Conservation (phyloP, 2,113 vertebrate genomes). For the Misgurnus anguillicaudatus region DNA sequence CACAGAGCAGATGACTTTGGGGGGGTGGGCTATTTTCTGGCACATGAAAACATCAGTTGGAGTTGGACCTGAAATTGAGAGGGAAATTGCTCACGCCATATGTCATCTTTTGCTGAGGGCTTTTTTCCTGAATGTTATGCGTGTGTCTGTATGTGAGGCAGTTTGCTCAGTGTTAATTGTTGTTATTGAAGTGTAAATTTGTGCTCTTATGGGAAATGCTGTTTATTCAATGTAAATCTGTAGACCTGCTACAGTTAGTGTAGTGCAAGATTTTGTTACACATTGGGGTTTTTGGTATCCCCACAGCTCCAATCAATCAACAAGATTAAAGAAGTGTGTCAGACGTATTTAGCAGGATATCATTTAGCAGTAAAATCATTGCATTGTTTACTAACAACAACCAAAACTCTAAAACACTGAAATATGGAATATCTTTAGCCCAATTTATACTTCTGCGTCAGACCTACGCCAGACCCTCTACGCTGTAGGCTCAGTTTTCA, state of each 20-base stretch:
- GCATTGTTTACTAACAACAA: no score
- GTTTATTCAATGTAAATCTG: slow-evolving; percentile 63
- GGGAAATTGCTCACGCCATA: slow-evolving; percentile 72
- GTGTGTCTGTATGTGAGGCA: slow-evolving; percentile 31
- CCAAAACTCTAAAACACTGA: no score
- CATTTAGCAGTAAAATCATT: no score
- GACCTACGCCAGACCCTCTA: no score
- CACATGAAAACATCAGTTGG: slow-evolving; percentile 66
- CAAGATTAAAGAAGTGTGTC: no score
- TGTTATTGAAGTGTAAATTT: slow-evolving; percentile 47
- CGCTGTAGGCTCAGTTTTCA: no score
- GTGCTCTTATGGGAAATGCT: slow-evolving; percentile 21
- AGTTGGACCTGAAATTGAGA: slow-evolving; percentile 74
- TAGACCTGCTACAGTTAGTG: background rate
- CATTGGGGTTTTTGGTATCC: no score
- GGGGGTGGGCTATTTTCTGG: slow-evolving; percentile 65
- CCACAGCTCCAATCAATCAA: no score
- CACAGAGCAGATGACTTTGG: slow-evolving; percentile 78
- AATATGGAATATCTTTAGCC: no score
- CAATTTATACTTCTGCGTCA: no score
- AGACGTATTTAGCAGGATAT: no score
- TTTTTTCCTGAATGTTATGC: slow-evolving; percentile 58
- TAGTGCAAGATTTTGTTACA: background rate
- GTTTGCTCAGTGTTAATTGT: slow-evolving; percentile 44
- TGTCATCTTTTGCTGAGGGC: slow-evolving; percentile 72